phyloP scores from a whole-genome alignment of 2,797 vertebrate species.

The Fistularia tabacaria region DNA sequence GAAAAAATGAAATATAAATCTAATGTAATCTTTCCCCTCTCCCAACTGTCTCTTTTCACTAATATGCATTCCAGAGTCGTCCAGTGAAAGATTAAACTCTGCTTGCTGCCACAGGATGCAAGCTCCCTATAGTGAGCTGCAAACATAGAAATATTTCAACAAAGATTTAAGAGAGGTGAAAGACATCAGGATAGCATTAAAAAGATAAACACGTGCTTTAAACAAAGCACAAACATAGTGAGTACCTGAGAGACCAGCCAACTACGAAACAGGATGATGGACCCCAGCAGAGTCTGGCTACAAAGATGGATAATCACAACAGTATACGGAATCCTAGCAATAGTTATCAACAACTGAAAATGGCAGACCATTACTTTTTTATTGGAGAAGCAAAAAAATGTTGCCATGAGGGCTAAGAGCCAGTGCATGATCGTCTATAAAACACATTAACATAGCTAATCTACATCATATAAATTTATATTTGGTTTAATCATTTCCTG shows the following conservation, averaged over 20 bases:
- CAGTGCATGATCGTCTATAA: conserved; percentile 5
- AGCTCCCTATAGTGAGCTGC: conserved; percentile 17
- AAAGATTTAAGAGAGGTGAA: conserved; percentile 8
- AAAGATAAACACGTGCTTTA: conserved; percentile 20
- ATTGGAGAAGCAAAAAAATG: conserved; percentile 17
- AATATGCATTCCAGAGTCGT: conserved; percentile 12
- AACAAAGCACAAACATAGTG: conserved; percentile 10
- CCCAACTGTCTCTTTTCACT: conserved; percentile 13
- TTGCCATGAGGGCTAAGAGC: conserved; percentile 11
- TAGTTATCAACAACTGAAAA: conserved; percentile 13
- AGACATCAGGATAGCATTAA: conserved; percentile 15
- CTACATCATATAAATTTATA: conserved; percentile 26
- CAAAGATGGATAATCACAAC: conserved; percentile 30
- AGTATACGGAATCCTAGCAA: conserved; percentile 9
- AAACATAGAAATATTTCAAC: neutral
- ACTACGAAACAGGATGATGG: neutral
- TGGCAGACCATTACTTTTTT: conserved; percentile 24
- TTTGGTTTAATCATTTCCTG: neutral
- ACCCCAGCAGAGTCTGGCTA: conserved; percentile 11
- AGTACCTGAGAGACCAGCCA: conserved; percentile 3
- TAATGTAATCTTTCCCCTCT: conserved; percentile 8
- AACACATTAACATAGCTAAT: conserved; percentile 17
- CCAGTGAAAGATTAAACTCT: conserved; percentile 21
- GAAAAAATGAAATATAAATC: conserved; percentile 9
- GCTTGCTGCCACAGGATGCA: conserved; percentile 5